Evolutionary conservation across 2,888 invertebrate genomes (phyloP).

Genomic region (Mythimna lalbum): DNA sequence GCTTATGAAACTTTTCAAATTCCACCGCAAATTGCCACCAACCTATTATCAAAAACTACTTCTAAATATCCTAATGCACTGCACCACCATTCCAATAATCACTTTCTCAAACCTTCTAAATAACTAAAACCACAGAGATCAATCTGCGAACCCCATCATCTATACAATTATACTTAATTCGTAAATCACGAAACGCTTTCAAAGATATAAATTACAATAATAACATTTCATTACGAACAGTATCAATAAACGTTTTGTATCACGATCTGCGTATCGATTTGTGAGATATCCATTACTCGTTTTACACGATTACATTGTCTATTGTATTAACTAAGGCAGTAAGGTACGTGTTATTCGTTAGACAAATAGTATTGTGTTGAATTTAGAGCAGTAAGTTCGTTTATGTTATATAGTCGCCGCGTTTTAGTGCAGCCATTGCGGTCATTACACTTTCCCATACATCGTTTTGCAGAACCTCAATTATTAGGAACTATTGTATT

Average conservation of each 20-base stretch:
- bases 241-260: slow-evolving; percentile 72
- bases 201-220: slow-evolving; percentile 75
- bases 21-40: neutral
- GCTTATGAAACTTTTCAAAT: neutral
- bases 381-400: slow-evolving; percentile 43
- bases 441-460: neutral
- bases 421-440: neutral
- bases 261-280: slow-evolving; percentile 65
- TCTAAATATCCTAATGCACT: slow-evolving; percentile 3
- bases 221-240: slow-evolving; percentile 74
- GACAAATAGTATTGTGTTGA: slow-evolving; percentile 43
- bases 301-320: slow-evolving; percentile 53
- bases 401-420: slow-evolving; percentile 15
- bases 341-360: slow-evolving; percentile 38
- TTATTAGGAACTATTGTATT: too few species aligned
- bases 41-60: slow-evolving; percentile 8
- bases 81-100: slow-evolving; percentile 27
- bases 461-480: neutral
- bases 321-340: slow-evolving; percentile 44
- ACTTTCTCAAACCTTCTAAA: slow-evolving; percentile 47
- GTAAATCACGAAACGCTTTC: slow-evolving; percentile 71
- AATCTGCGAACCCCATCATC: slow-evolving; percentile 42
- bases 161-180: slow-evolving; percentile 66
- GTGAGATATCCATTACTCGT: slow-evolving; percentile 63
- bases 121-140: slow-evolving; percentile 49